Base-by-base conservation (phyloP, 1,140 invertebrate genomes). In the Harpegnathos saltator region DNA sequence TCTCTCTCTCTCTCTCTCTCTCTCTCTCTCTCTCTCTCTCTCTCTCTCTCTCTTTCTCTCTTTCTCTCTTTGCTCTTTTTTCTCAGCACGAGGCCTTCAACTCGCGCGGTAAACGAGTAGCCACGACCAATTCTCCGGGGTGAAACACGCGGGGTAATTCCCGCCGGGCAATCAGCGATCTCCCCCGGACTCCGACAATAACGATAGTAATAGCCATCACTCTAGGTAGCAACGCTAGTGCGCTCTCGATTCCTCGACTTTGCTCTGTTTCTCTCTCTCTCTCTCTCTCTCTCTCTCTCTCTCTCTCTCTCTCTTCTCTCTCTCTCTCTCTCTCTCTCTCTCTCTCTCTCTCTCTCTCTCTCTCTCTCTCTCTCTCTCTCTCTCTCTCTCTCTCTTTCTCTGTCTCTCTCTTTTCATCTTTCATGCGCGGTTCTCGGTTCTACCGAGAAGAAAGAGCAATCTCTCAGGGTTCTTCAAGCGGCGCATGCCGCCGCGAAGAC, bases 381-480 rank as follows among this genome's bases (percentile, higher is more conserved):
- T 58, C 22, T 86, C 58, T 63, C 63, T 48, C 33, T 82, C 59
- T 71, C 75, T 54, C 12, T 73, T 15, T 52, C 59, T 78, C 38
- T n/a, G n/a, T n/a, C n/a, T n/a, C n/a, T n/a, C n/a, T n/a, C n/a
- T n/a, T n/a, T n/a, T n/a, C n/a, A n/a, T n/a, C n/a, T n/a, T n/a
- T n/a, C n/a, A n/a, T n/a, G n/a, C n/a, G n/a, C 59, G 69, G 24
- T 19, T 69, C 19, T 38, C 48, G 50, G 58, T n/a, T n/a, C n/a
- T 69, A 54, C 48, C 24, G 48, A 82, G 66, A 71, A 56, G 33
- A 48, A n/a, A n/a, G 48, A 66, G 24, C 5, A 61, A 15, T 72
- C 17, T n/a, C 59, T 29, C 12, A 17, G n/a, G 15, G 24, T 4
- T 9, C 7, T 14, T 19, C 54, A 59, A 63, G 22, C 38, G 33